phyloP scores from a whole-genome alignment of 2,113 vertebrate species.

The Alces alces region DNA sequence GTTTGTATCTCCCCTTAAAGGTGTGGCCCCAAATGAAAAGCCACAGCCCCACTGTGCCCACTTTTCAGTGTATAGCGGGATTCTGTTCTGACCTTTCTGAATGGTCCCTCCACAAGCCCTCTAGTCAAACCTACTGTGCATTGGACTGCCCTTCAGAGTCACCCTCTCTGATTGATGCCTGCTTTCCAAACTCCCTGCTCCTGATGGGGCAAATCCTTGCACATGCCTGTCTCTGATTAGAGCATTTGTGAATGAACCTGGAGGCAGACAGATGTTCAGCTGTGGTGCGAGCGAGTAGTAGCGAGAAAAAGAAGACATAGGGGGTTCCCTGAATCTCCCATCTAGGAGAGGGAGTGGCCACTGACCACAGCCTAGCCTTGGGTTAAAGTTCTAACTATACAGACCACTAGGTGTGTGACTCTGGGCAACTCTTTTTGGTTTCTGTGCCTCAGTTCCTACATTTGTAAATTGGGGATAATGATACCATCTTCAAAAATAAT shows the following conservation, averaged over 20 bases:
- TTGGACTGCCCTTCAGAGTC: background rate
- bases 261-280: background rate
- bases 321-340: background rate
- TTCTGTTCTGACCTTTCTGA: slow-evolving; percentile 12
- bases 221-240: slow-evolving; percentile 13
- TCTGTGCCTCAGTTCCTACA: slow-evolving; percentile 36
- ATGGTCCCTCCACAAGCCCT: background rate
- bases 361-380: background rate
- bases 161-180: background rate
- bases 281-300: background rate
- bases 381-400: background rate
- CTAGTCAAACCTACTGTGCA: background rate
- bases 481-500: background rate
- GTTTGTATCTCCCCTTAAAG: background rate
- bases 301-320: rapidly evolving
- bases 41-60: background rate
- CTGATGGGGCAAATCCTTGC: background rate
- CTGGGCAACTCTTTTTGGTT: background rate
- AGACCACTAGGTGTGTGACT: background rate
- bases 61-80: background rate
- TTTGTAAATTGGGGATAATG: background rate
- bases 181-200: slow-evolving; percentile 27
- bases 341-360: background rate
- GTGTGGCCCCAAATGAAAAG: background rate
- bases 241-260: background rate